Conservation (phyloP, 2,888 invertebrate genomes). For the Mamestra brassicae region DNA sequence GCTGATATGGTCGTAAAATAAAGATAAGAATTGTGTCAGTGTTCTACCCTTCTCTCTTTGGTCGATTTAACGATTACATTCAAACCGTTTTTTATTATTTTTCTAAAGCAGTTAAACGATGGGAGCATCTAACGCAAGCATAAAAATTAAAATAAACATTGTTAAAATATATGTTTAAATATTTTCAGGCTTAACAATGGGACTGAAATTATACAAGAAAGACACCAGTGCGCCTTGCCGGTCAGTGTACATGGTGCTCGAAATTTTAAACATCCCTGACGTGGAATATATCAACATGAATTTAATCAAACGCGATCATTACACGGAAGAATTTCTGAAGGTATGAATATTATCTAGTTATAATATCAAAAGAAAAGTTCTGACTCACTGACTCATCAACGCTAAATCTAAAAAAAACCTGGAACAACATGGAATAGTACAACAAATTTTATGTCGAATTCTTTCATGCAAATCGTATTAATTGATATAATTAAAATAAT, state of each 20-base stretch:
- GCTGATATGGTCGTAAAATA: neutral
- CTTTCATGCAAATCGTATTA: too few species aligned
- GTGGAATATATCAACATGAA: slow-evolving; percentile 62
- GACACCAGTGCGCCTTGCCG: slow-evolving; percentile 69
- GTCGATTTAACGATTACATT: too few species aligned
- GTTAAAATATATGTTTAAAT: neutral
- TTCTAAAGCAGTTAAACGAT: too few species aligned
- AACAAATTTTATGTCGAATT: too few species aligned
- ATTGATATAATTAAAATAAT: too few species aligned
- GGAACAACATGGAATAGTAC: too few species aligned
- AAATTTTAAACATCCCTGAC: slow-evolving; percentile 61
- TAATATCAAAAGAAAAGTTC: neutral
- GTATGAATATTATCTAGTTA: slow-evolving; percentile 57
- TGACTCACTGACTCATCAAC: too few species aligned
- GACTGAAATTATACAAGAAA: slow-evolving; percentile 62
- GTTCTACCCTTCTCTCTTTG: neutral
- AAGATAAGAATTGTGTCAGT: neutral
- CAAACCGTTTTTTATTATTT: too few species aligned
- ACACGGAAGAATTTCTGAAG: slow-evolving; percentile 76
- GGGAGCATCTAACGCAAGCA: too few species aligned
- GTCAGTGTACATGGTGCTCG: slow-evolving; percentile 66
- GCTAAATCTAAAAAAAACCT: too few species aligned
- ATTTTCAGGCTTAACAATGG: slow-evolving; percentile 53
- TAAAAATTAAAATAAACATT: neutral
- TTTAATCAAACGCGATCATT: slow-evolving; percentile 72